phyloP scores from a whole-genome alignment of 2,113 vertebrate genomes.

The Ginglymostoma cirratum region DNA sequence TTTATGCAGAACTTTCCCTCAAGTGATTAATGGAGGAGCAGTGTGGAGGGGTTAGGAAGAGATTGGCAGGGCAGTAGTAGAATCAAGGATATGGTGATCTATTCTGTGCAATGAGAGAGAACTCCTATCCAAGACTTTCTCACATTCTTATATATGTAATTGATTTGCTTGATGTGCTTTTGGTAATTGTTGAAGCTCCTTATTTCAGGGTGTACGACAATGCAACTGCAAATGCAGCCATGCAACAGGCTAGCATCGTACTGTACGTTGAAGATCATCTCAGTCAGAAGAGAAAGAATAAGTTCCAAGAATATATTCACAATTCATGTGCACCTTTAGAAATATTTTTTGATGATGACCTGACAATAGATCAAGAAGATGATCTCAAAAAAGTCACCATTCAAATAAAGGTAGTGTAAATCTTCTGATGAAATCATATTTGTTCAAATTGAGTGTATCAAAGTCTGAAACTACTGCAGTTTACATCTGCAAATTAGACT shows the following conservation, averaged over 20 bases:
- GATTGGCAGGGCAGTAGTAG: too few species aligned
- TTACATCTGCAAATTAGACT: neutral
- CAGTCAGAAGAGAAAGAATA: constrained; percentile 45
- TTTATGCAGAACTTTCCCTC: neutral
- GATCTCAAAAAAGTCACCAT: constrained; percentile 46
- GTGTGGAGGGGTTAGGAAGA: too few species aligned
- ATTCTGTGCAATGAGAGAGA: neutral
- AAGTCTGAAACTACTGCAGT: neutral
- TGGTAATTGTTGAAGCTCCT: neutral
- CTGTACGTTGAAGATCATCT: constrained; percentile 57
- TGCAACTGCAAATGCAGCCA: constrained; percentile 54
- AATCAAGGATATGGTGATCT: neutral
- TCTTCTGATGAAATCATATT: neutral
- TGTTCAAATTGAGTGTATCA: neutral
- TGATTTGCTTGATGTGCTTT: neutral
- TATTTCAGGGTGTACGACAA: constrained; percentile 53
- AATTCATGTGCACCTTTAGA: constrained; percentile 47
- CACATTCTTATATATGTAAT: neutral
- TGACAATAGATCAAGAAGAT: constrained; percentile 41
- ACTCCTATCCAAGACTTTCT: neutral
- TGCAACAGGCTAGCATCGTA: constrained; percentile 57
- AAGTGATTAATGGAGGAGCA: neutral
- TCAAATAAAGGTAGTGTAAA: constrained; percentile 51
- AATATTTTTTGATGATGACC: constrained; percentile 43
- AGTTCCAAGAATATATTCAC: constrained; percentile 49